Evolutionary conservation across 2,888 invertebrate species (phyloP).

Genomic region (Troides helena): DNA sequence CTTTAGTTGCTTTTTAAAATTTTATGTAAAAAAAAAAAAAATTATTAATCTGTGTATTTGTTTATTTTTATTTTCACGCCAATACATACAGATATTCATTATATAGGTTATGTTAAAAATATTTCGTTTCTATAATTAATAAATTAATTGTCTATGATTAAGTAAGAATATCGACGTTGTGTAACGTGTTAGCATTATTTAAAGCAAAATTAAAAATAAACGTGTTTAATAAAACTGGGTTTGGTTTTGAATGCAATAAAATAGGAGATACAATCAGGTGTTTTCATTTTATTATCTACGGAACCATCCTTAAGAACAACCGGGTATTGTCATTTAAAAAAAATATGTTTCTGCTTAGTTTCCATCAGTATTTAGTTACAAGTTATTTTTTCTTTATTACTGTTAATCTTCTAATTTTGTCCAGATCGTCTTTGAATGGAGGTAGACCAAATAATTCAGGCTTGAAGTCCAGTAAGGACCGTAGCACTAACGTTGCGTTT

Average conservation of each 20-base stretch:
- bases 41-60: not conserved
- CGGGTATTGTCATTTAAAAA: not conserved
- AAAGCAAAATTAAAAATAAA: constrained; percentile 18
- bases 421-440: constrained; percentile 60
- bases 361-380: not conserved
- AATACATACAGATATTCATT: too few relatives aligned
- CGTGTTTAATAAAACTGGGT: constrained; percentile 25
- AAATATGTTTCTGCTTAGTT: not conserved
- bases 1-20: not conserved
- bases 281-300: constrained; percentile 23
- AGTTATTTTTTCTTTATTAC: not conserved
- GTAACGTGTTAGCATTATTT: constrained; percentile 27
- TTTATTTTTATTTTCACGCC: too few relatives aligned
- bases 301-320: not conserved
- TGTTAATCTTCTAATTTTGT: not conserved
- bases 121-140: constrained; percentile 5
- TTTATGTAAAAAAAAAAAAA: not conserved
- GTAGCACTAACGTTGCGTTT: constrained; percentile 83
- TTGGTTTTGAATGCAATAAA: constrained; percentile 30
- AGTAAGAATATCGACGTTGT: constrained; percentile 6
- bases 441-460: constrained; percentile 92
- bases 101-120: too few relatives aligned
- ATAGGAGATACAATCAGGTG: constrained; percentile 2
- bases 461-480: constrained; percentile 86
- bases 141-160: constrained; percentile 16